These are phyloP conservation scores for Morelia viridis DNA, from an alignment of 2,797 vertebrate genomes.

Conservation along the genomic window DNA sequence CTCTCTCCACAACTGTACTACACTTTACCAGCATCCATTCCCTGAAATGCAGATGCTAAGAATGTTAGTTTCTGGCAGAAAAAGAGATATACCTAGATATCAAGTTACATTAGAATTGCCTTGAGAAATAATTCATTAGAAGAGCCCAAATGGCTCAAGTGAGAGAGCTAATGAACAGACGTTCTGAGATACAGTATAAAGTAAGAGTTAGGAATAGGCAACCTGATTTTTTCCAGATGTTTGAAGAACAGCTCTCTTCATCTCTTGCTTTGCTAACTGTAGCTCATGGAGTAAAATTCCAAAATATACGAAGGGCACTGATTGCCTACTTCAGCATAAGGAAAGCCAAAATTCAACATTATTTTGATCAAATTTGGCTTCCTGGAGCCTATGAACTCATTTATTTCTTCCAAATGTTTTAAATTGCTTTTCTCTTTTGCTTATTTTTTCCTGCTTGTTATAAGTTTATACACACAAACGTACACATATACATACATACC, in stretches of 20 bases:
- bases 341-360: neutral
- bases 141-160: neutral
- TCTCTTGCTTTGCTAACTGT: neutral
- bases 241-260: neutral
- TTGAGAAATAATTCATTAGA: neutral
- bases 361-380: neutral
- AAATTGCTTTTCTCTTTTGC: neutral
- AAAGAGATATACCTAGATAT: neutral
- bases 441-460: neutral
- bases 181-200: neutral
- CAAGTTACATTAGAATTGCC: neutral
- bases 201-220: neutral
- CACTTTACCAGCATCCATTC: neutral
- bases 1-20: neutral
- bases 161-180: neutral
- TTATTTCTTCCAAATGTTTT: neutral
- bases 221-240: neutral
- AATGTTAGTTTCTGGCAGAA: neutral
- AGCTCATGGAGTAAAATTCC: neutral
- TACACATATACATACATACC: too few species aligned
- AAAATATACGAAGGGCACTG: neutral
- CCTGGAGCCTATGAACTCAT: neutral
- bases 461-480: neutral
- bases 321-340: neutral
- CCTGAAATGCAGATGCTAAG: neutral